Evolutionary conservation across 2,113 vertebrate genomes (phyloP), one percentile per base, ranked within the genome.

Genomic region (Ceuthmochares aereus): DNA sequence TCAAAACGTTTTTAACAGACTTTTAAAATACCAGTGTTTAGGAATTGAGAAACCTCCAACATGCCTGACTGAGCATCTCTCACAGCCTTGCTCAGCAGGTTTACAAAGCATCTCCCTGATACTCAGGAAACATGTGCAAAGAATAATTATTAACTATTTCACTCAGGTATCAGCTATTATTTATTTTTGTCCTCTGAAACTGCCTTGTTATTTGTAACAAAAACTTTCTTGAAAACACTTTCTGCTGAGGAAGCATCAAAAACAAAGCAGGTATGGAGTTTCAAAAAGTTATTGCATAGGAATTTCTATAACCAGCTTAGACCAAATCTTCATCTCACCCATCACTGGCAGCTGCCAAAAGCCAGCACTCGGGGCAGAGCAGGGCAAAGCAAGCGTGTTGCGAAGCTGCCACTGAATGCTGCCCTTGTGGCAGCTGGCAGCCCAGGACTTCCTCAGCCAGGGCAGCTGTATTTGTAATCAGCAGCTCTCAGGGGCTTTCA

Each of bases 391-490:
- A 43, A 29, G 9, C 7, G 5, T 60, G 32, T 8, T 2, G 3
- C 13, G 20, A 73, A 64, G 21, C 26, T 49, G 56, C 2, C n/a
- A 17, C 30, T 62, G 29, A 69, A 13, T 0, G 0, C 25, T 81
- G 59, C 14, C 34, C 19, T 1, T 1, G 55, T 6, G 54, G 27
- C n/a, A 80, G 11, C 14, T 4, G 2, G 12, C 40, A 78, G 40
- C 26, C 12, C 22, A 47, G 51, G 32, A 14, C 42, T 9, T 29
- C 47, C 23, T 58, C n/a, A 34, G 23, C 30, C 36, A 66, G 8
- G 20, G 25, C 32, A 73, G 21, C 6, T 69, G 40, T 1, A 4
- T 25, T 76, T 55, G 37, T 54, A 36, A 36, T 51, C 55, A 32
- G 14, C 26, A 92, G 26, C 8, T 92, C 42, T 7, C 14, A 22